Evolutionary conservation across 2,888 invertebrate genomes (phyloP).

Genomic region (Tenthredo mesomela): DNA sequence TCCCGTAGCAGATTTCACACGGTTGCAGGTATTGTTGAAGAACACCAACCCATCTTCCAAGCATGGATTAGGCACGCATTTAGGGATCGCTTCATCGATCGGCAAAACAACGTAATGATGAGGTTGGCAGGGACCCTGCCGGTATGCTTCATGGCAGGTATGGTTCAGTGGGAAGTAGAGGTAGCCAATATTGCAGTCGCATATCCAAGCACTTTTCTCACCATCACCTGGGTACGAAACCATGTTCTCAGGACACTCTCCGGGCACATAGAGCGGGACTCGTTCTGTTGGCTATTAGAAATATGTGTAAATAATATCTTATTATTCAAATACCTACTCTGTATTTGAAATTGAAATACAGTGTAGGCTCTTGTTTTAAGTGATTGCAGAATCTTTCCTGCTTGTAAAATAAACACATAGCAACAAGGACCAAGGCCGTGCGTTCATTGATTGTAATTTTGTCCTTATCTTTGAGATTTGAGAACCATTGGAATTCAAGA

Average conservation of each 20-base stretch:
- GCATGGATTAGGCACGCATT: constrained; percentile 84
- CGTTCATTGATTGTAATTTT: background rate
- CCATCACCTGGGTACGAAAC: constrained; percentile 84
- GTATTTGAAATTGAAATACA: background rate
- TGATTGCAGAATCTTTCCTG: background rate
- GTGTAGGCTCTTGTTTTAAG: background rate
- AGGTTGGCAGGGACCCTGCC: constrained; percentile 83
- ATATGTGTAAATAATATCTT: background rate
- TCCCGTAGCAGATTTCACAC: constrained; percentile 73
- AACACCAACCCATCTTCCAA: constrained; percentile 78
- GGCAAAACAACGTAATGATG: constrained; percentile 81
- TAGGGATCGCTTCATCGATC: constrained; percentile 79
- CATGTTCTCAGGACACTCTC: constrained; percentile 83
- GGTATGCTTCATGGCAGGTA: constrained; percentile 83
- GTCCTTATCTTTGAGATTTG: background rate
- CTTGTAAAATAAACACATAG: background rate
- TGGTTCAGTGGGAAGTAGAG: constrained; percentile 83
- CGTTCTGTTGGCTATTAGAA: constrained; percentile 67
- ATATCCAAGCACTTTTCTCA: constrained; percentile 83
- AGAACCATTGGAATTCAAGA: background rate
- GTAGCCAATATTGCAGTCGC: constrained; percentile 78
- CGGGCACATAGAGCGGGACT: constrained; percentile 81
- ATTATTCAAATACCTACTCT: background rate
- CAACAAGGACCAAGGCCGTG: background rate
- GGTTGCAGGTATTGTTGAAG: constrained; percentile 79